These are phyloP conservation scores for Xerus inauris DNA, from an alignment of 2,113 vertebrate genomes.

Conservation along the genomic window DNA sequence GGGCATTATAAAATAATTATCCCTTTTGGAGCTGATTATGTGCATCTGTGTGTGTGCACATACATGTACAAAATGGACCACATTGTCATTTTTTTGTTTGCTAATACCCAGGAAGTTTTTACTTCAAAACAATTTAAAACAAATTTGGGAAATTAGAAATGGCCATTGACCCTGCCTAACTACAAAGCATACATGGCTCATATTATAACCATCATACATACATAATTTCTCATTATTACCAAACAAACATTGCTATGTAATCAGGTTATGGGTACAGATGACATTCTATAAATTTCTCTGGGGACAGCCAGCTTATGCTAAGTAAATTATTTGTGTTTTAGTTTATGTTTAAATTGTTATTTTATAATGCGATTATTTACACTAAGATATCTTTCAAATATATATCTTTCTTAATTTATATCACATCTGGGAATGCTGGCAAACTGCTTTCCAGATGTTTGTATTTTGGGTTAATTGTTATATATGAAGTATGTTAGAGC, in stretches of 20 bases:
- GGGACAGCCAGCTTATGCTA: neutral
- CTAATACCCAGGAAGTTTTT: neutral
- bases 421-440: conserved; percentile 22
- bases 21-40: neutral
- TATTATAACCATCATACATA: conserved; percentile 11
- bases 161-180: neutral
- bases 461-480: conserved; percentile 59
- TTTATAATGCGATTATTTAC: neutral
- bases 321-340: neutral
- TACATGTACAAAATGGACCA: neutral
- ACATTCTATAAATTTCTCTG: conserved; percentile 38
- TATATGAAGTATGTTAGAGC: conserved; percentile 43
- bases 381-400: neutral
- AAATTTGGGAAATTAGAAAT: conserved; percentile 51
- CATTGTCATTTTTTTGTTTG: neutral
- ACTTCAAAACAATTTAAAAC: conserved; percentile 55
- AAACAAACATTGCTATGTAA: conserved; percentile 16
- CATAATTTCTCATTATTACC: conserved; percentile 47
- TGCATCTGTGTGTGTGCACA: neutral
- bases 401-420: neutral
- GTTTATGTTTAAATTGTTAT: conserved; percentile 18
- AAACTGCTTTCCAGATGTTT: conserved; percentile 68
- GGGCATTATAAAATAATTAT: neutral
- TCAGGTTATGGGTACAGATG: neutral
- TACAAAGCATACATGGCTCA: neutral